Base-by-base conservation (phyloP, 2,797 vertebrate species). In the Peromyscus attwateri region DNA sequence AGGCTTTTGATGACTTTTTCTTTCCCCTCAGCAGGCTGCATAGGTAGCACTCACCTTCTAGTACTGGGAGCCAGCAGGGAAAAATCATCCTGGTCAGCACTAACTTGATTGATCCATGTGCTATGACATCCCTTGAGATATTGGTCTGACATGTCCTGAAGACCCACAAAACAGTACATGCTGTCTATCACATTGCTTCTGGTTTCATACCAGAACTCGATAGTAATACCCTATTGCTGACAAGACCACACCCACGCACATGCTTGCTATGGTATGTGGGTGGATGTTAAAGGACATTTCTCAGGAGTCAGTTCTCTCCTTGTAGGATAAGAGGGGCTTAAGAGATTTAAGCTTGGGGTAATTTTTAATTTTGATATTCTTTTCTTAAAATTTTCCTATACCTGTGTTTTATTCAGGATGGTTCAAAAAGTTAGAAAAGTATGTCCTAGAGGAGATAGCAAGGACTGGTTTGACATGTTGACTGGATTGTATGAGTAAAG, bases 291-390 rank as follows among this genome's bases (percentile, higher is more conserved):
- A 81, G 34, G 34, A 57, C 21, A 81, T 81, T 34, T 81, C 79
- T 81, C 34, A 81, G 52, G 5, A 37, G 34, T 81, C 79, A 81
- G 1, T 81, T n/a, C 49, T 80, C 31, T 80, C 6, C 29, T 14
- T 55, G 13, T 31, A 87, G 34, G 31, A 29, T 52, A 21, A 52
- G 19, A 60, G 7, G 17, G 1, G 7, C 55, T 87, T 60, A 43
- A 2, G 6, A 73, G 37, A 73, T n/a, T 57, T 85, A 11, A 81
- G 10, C 16, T 70, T 70, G 4, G 75, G 25, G 7, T 77, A 77
- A 85, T 62, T 94, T 92, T 94, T 92, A 87, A 43, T 27, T 34
- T 79, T 89, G 77, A 29, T 2, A 40, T 29, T 88, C 6, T 88
- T 87, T 68, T 79, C n/a, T 68, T 75, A 37, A 82, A 82, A 23